Conservation (phyloP, 2,888 invertebrate genomes). For the Mesorhabditis sp. region DNA sequence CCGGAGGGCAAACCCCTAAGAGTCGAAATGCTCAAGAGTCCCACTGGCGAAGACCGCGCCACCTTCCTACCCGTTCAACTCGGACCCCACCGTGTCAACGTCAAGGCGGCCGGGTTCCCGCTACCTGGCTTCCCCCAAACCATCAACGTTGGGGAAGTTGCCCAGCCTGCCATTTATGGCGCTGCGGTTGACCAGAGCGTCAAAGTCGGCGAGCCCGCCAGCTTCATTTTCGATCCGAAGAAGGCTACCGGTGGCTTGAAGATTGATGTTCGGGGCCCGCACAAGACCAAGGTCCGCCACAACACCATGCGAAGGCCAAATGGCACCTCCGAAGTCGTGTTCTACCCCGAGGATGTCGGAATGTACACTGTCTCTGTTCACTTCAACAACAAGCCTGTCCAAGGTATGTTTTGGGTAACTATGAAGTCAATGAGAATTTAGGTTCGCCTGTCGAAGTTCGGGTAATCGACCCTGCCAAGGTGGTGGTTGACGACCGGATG, state of each 20-base stretch:
- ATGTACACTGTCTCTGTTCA: conserved; percentile 46
- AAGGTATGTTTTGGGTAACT: conserved; percentile 61
- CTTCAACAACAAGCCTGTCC: conserved; percentile 65
- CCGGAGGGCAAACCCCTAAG: conserved; percentile 45
- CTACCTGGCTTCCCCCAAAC: conserved; percentile 47
- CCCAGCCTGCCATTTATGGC: conserved; percentile 58
- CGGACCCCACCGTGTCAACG: conserved; percentile 50
- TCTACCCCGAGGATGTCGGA: conserved; percentile 51
- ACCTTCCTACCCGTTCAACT: conserved; percentile 52
- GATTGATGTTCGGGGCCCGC: conserved; percentile 40
- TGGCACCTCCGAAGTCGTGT: conserved; percentile 47
- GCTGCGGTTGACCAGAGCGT: conserved; percentile 61
- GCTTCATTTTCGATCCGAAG: conserved; percentile 62
- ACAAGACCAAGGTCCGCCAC: conserved; percentile 44
- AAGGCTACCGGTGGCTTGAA: conserved; percentile 53
- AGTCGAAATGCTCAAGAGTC: conserved; percentile 39
- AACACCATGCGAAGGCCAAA: conserved; percentile 42
- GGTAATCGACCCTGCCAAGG: conserved; percentile 54
- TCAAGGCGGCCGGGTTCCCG: conserved; percentile 52
- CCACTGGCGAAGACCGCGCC: conserved; percentile 44
- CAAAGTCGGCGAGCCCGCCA: conserved; percentile 61
- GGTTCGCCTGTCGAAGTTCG: conserved; percentile 49
- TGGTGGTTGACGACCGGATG: conserved; percentile 38
- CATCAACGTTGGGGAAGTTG: conserved; percentile 47
- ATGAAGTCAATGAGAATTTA: conserved; percentile 9